phyloP scores from a whole-genome alignment of 2,113 vertebrate species.

The Motacilla alba region DNA sequence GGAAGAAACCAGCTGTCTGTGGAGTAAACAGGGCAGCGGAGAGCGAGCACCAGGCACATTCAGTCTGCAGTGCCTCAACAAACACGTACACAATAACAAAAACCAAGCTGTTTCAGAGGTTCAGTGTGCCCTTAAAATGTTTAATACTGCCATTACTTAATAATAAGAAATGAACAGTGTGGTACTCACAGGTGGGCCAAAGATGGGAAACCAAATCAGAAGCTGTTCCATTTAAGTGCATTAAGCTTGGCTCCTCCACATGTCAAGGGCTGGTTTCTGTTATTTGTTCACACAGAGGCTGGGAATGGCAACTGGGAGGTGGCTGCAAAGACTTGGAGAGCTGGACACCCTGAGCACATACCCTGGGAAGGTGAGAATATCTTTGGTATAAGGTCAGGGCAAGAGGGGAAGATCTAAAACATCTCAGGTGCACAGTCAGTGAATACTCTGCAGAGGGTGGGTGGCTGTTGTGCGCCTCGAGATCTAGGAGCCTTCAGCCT shows the following conservation, averaged over 20 bases:
- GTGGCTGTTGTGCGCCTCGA: fast-evolving
- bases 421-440: not conserved
- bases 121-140: not conserved
- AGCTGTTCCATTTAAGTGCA: not conserved
- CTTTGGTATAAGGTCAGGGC: constrained; percentile 5
- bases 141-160: not conserved
- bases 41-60: fast-evolving
- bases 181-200: not conserved
- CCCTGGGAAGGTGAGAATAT: not conserved
- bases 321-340: not conserved
- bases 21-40: not conserved
- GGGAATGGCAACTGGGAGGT: not conserved
- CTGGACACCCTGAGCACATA: not conserved
- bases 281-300: not conserved
- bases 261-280: not conserved
- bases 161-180: not conserved
- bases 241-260: not conserved
- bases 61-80: not conserved
- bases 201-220: not conserved
- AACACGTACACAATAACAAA: fast-evolving
- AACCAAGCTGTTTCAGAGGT: not conserved
- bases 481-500: not conserved
- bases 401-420: not conserved
- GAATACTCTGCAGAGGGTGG: not conserved
- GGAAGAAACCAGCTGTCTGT: not conserved